phyloP scores from a whole-genome alignment of 2,797 vertebrate genomes.

The Octomys mimax region DNA sequence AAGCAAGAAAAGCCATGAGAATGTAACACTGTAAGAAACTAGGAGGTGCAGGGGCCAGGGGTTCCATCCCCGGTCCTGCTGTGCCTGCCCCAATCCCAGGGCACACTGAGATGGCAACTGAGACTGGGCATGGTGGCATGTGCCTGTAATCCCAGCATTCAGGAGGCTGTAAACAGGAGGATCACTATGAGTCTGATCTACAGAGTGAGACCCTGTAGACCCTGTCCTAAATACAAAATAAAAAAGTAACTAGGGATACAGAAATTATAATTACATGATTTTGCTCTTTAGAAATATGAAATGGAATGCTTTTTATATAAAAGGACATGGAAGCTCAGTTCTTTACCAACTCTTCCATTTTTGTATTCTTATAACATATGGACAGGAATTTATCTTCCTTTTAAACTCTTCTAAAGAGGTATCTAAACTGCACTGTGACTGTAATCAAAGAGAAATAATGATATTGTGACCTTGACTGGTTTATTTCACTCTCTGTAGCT shows the following conservation, averaged over 20 bases:
- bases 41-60: too few relatives aligned
- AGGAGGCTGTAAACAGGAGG: too few relatives aligned
- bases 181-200: too few relatives aligned
- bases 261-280: neutral
- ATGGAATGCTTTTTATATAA: neutral
- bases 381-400: constrained; percentile 31
- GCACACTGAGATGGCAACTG: too few relatives aligned
- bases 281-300: neutral
- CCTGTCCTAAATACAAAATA: too few relatives aligned
- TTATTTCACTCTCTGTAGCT: constrained; percentile 74
- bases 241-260: neutral
- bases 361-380: neutral
- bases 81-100: too few relatives aligned
- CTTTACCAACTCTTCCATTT: neutral
- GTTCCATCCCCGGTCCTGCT: too few relatives aligned
- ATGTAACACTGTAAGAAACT: neutral
- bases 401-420: neutral
- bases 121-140: too few relatives aligned
- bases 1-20: neutral
- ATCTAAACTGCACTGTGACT: neutral
- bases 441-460: constrained; percentile 80
- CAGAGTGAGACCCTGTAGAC: too few relatives aligned
- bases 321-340: neutral
- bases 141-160: too few relatives aligned
- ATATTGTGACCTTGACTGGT: constrained; percentile 85